phyloP scores from a whole-genome alignment of 2,113 vertebrate species.

The Melozone crissalis region DNA sequence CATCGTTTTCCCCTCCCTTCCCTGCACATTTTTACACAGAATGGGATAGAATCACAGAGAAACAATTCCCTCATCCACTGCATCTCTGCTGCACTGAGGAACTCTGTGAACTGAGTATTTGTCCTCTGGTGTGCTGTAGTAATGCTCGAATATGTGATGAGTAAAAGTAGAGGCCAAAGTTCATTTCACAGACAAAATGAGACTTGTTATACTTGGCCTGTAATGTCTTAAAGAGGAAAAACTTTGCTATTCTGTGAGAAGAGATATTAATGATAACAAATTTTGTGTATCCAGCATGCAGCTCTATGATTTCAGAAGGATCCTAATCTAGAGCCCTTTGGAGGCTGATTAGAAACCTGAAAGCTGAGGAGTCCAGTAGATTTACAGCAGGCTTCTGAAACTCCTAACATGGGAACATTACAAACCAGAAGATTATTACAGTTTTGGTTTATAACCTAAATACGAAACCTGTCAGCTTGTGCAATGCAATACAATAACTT shows the following conservation, averaged over 20 bases:
- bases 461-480: background rate
- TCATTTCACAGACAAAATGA: background rate
- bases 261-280: background rate
- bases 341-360: background rate
- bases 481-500: background rate
- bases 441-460: background rate
- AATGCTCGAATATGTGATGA: background rate
- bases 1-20: background rate
- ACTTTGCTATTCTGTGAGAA: background rate
- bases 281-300: background rate
- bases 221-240: background rate
- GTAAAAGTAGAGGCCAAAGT: background rate
- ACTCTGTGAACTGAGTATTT: background rate
- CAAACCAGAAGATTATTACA: background rate
- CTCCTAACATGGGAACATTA: background rate
- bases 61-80: background rate
- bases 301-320: background rate
- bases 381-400: background rate
- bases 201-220: background rate
- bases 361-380: background rate
- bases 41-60: background rate
- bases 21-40: background rate
- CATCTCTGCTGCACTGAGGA: background rate
- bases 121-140: background rate
- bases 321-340: background rate